Conservation (phyloP, 2,888 invertebrate genomes). For the Philhelius pedissequus region DNA sequence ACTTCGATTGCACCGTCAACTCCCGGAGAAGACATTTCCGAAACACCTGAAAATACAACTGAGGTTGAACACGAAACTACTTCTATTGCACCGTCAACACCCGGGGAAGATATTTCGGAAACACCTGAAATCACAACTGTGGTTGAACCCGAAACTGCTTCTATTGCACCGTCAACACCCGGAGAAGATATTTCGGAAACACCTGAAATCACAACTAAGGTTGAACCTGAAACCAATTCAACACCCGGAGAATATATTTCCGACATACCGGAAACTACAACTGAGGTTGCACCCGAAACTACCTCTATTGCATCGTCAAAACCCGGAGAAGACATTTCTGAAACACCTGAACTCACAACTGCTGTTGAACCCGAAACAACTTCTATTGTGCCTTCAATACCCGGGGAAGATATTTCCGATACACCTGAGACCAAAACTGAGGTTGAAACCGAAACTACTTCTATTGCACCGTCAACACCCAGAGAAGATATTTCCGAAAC, state of each 20-base stretch:
- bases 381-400: not conserved
- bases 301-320: not conserved
- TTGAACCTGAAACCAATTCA: not conserved
- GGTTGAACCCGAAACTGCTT: not conserved
- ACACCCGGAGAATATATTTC: not conserved
- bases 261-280: not conserved
- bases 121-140: too few species aligned
- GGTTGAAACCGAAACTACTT: not conserved
- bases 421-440: not conserved
- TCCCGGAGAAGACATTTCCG: not conserved
- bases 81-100: not conserved
- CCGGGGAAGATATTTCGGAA: not conserved
- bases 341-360: not conserved
- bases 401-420: not conserved
- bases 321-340: not conserved
- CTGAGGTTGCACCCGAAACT: too few species aligned
- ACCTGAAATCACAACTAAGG: not conserved
- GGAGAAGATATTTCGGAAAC: not conserved
- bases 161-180: not conserved
- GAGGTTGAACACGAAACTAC: not conserved
- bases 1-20: not conserved
- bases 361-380: not conserved
- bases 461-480: not conserved
- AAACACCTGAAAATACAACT: not conserved
- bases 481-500: not conserved